Evolutionary conservation across 2,888 invertebrate species (phyloP).

Genomic region (Dexiosoma caninum): DNA sequence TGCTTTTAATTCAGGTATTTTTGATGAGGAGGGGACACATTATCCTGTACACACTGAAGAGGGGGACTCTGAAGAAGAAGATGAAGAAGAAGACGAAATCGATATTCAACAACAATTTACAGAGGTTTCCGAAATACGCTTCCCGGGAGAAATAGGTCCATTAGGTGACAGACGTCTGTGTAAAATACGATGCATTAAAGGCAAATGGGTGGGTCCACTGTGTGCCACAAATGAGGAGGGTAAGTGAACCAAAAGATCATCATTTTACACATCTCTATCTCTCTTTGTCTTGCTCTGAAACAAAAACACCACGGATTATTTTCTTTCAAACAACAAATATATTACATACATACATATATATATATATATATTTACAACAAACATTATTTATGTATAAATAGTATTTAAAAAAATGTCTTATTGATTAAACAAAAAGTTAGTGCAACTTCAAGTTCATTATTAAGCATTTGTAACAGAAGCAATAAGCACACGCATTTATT

Average conservation of each 20-base stretch:
- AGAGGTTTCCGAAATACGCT: constrained; percentile 79
- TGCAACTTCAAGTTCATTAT: constrained; percentile 44
- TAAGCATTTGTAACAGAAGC: neutral
- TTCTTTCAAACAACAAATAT: constrained; percentile 43
- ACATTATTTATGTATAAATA: constrained; percentile 13
- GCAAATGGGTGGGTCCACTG: constrained; percentile 90
- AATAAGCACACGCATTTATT: neutral
- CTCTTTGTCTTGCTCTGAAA: neutral
- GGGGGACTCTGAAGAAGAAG: constrained; percentile 74
- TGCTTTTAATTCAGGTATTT: constrained; percentile 68
- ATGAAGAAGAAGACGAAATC: constrained; percentile 76
- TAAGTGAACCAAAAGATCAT: constrained; percentile 75
- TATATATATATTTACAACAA: neutral
- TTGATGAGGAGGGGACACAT: constrained; percentile 76
- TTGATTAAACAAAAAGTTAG: constrained; percentile 31
- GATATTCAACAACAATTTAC: constrained; percentile 76
- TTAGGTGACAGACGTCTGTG: constrained; percentile 85
- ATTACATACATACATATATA: neutral
- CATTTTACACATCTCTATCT: constrained; percentile 35
- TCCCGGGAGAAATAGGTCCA: constrained; percentile 87
- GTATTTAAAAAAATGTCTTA: constrained; percentile 40
- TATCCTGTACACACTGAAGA: constrained; percentile 76
- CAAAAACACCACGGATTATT: constrained; percentile 32
- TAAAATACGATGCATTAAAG: constrained; percentile 90
- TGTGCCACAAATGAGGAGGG: constrained; percentile 86